Evolutionary conservation across 2,113 vertebrate genomes (phyloP).

Genomic region (Tychaedon coryphoeus): DNA sequence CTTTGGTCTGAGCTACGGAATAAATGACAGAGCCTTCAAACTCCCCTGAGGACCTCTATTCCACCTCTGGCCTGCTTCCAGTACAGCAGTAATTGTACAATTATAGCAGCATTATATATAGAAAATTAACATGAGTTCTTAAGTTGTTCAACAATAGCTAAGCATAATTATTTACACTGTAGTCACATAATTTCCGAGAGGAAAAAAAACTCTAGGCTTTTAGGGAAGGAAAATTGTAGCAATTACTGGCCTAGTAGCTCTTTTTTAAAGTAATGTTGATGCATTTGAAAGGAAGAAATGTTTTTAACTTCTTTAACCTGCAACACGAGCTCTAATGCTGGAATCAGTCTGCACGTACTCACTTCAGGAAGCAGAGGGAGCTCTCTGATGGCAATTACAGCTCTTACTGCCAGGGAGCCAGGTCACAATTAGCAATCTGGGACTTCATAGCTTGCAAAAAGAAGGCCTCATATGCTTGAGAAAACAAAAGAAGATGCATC

Average conservation of each 20-base stretch:
- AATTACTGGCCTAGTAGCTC: conserved; percentile 16
- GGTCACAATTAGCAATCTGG: not conserved
- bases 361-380: conserved; percentile 2
- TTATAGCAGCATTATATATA: not conserved
- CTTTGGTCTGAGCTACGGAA: not conserved
- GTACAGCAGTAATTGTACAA: not conserved
- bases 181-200: not conserved
- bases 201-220: not conserved
- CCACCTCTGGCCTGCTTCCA: not conserved
- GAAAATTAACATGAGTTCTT: not conserved
- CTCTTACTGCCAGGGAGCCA: not conserved
- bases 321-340: not conserved
- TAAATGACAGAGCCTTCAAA: not conserved
- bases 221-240: conserved; percentile 26
- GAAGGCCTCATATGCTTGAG: not conserved
- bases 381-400: not conserved
- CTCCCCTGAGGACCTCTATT: not conserved
- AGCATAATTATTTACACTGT: conserved; percentile 29
- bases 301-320: not conserved
- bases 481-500: not conserved
- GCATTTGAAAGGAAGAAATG: not conserved
- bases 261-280: not conserved
- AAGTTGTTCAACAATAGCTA: not conserved
- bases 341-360: not conserved
- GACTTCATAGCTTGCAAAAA: not conserved